Evolutionary conservation across 2,797 vertebrate species (phyloP).

Genomic region (Onychomys leucogaster): DNA sequence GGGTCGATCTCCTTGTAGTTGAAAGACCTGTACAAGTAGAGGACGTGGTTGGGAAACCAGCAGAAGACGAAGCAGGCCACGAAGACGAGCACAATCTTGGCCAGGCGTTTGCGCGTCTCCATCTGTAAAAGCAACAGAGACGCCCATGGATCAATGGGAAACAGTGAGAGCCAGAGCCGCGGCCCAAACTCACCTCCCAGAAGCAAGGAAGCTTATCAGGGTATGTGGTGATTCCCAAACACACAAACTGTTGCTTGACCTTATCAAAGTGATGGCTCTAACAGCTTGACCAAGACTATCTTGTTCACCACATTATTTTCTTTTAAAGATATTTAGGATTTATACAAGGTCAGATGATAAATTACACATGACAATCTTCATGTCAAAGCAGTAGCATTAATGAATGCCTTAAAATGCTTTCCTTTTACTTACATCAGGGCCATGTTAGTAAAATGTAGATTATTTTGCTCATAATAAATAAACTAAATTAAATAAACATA

Average conservation of each 20-base stretch:
- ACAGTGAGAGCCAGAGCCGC: background rate
- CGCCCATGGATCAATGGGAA: conserved; percentile 28
- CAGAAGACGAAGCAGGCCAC: conserved; percentile 91
- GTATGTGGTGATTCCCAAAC: background rate
- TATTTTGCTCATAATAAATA: conserved; percentile 54
- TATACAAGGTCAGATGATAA: background rate
- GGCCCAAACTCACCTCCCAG: background rate
- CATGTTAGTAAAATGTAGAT: conserved; percentile 27
- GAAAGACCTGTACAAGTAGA: conserved; percentile 92
- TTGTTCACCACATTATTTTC: background rate
- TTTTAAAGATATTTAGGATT: conserved; percentile 30
- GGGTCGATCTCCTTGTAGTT: conserved; percentile 90
- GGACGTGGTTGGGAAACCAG: conserved; percentile 91
- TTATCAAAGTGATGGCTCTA: conserved; percentile 3
- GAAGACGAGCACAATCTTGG: conserved; percentile 92
- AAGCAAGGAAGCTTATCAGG: background rate
- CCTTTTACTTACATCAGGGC: background rate
- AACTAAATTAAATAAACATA: conserved; percentile 10
- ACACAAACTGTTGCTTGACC: background rate
- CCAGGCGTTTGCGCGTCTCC: conserved; percentile 92
- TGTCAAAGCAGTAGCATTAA: conserved; percentile 8
- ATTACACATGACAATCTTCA: conserved; percentile 16
- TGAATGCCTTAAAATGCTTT: conserved; percentile 13
- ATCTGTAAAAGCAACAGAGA: conserved; percentile 87
- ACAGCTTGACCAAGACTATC: background rate